phyloP scores from a whole-genome alignment of 2,113 vertebrate species.

The Pontoporia blainvillei region DNA sequence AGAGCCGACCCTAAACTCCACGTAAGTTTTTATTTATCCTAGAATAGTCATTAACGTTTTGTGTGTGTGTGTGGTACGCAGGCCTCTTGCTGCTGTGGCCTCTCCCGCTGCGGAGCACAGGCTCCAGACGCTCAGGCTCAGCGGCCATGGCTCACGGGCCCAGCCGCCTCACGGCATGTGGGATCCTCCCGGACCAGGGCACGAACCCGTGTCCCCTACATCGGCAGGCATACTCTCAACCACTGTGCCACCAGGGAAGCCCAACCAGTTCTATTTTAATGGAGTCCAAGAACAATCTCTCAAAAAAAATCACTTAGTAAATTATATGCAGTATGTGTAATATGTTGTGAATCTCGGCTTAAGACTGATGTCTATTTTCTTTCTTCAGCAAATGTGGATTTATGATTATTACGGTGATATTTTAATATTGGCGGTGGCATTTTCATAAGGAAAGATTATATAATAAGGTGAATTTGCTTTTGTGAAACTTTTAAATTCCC shows the following conservation, averaged over 20 bases:
- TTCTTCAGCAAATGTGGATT: neutral
- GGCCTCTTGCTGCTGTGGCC: too few relatives aligned
- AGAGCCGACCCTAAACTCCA: conserved; percentile 47
- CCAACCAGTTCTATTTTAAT: neutral
- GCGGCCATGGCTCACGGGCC: too few relatives aligned
- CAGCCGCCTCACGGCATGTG: too few relatives aligned
- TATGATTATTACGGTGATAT: neutral
- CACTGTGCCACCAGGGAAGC: too few relatives aligned
- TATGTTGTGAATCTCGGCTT: neutral
- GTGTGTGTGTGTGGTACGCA: too few relatives aligned
- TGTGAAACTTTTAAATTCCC: neutral
- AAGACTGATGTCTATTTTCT: neutral
- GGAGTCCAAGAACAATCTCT: neutral
- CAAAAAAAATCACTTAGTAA: neutral
- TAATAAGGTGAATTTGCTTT: neutral
- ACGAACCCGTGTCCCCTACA: too few relatives aligned
- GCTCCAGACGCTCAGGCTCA: too few relatives aligned
- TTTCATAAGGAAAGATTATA: conserved; percentile 4
- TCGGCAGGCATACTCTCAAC: too few relatives aligned
- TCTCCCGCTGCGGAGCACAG: too few relatives aligned
- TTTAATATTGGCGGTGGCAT: neutral
- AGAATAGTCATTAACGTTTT: conserved; percentile 54
- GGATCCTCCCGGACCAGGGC: too few relatives aligned
- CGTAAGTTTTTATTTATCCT: conserved; percentile 58
- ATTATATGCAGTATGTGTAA: neutral